Conservation (phyloP, 2,888 invertebrate genomes). For the Dicycla oo region DNA sequence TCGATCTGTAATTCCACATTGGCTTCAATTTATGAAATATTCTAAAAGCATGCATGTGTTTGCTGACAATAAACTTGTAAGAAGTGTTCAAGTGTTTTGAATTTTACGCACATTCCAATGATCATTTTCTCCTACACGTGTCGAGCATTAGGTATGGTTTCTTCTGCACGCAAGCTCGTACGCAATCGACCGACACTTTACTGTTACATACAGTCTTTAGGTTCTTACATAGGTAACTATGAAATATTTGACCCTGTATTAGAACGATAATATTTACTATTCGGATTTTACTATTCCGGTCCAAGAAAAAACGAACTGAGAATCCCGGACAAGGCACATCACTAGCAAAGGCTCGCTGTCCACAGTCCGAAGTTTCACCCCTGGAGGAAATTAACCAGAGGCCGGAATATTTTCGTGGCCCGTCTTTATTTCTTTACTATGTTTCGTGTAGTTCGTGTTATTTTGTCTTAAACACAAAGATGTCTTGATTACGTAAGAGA, state of each 20-base stretch:
- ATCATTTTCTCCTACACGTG: background rate
- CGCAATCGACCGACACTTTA: background rate
- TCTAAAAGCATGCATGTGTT: too few relatives aligned
- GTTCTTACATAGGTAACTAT: too few relatives aligned
- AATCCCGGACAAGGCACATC: conserved; percentile 39
- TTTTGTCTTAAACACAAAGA: conserved; percentile 56
- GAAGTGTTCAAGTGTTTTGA: background rate
- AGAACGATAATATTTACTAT: too few relatives aligned
- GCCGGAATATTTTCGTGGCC: conserved; percentile 59
- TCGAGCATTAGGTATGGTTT: too few relatives aligned
- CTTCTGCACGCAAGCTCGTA: background rate
- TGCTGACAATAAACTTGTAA: background rate
- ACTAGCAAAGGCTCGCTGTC: conserved; percentile 57
- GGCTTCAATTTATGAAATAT: too few relatives aligned
- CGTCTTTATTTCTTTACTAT: conserved; percentile 60
- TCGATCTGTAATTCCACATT: too few relatives aligned
- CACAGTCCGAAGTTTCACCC: conserved; percentile 61
- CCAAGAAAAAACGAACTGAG: background rate
- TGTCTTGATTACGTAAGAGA: conserved; percentile 60
- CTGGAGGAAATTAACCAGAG: conserved; percentile 67
- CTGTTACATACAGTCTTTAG: too few relatives aligned
- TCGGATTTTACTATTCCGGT: background rate
- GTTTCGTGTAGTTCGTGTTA: conserved; percentile 56
- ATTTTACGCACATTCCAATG: background rate
- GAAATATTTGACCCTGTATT: too few relatives aligned